phyloP scores from a whole-genome alignment of 2,888 invertebrate genomes.

The Antitype chi region DNA sequence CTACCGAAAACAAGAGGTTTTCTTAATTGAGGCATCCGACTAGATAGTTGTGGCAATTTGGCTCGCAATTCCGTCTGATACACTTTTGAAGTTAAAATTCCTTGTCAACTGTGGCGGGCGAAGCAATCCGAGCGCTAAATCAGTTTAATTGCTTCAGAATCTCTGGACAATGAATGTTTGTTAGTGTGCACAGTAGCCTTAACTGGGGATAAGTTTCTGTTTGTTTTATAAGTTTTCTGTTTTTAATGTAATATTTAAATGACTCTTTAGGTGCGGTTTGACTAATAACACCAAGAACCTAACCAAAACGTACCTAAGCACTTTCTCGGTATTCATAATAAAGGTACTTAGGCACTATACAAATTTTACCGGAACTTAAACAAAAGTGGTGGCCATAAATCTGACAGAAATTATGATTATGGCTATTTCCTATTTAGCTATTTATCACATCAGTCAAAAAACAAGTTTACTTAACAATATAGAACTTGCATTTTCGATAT shows the following conservation, averaged over 20 bases:
- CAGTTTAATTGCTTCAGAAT: slow-evolving; percentile 82
- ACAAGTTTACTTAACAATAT: neutral
- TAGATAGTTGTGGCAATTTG: slow-evolving; percentile 67
- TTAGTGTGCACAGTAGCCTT: slow-evolving; percentile 66
- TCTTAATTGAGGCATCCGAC: slow-evolving; percentile 56
- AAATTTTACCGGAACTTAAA: neutral
- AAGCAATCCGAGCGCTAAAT: slow-evolving; percentile 78
- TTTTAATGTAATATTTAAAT: neutral
- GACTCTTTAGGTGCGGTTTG: neutral
- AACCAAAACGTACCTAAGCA: neutral
- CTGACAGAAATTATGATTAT: neutral
- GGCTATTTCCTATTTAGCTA: neutral
- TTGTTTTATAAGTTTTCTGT: slow-evolving; percentile 9
- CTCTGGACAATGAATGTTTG: slow-evolving; percentile 71
- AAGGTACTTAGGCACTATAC: neutral
- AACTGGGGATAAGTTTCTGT: slow-evolving; percentile 37
- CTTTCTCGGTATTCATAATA: neutral
- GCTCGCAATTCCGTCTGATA: slow-evolving; percentile 69
- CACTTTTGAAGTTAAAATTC: slow-evolving; percentile 77
- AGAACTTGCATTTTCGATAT: neutral
- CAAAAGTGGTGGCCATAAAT: neutral
- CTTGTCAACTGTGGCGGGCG: slow-evolving; percentile 70
- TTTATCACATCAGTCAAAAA: neutral
- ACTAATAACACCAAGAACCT: neutral
- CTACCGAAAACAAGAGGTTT: slow-evolving; percentile 28